These are phyloP conservation scores for Drosophila tristis DNA, from an alignment of 1,140 invertebrate species.

Conservation along the genomic window DNA sequence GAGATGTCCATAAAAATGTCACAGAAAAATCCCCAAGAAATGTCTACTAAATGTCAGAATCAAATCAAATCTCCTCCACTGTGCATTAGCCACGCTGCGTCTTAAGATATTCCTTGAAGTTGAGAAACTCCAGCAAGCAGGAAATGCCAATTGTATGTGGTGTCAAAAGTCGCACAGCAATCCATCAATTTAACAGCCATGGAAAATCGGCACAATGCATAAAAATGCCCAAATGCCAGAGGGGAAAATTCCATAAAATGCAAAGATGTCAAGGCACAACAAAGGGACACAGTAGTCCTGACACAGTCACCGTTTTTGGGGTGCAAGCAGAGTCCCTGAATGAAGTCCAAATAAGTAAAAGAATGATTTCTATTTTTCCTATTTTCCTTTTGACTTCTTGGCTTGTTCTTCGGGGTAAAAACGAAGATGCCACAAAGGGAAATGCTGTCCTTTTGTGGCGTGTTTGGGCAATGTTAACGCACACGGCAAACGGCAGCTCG, in stretches of 20 bases:
- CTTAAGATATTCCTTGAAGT: slow-evolving; percentile 40
- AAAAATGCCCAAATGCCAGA: slow-evolving; percentile 40
- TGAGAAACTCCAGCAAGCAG: slow-evolving; percentile 26
- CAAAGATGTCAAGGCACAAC: slow-evolving; percentile 50
- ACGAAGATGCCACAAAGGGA: slow-evolving; percentile 38
- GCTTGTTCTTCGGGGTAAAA: slow-evolving; percentile 34
- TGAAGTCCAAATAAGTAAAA: slow-evolving; percentile 39
- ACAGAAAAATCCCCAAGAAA: slow-evolving; percentile 30
- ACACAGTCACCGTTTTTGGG: slow-evolving; percentile 22
- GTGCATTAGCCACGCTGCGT: slow-evolving; percentile 53
- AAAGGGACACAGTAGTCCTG: slow-evolving; percentile 57
- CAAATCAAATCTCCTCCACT: slow-evolving; percentile 14
- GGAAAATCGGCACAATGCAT: slow-evolving; percentile 65
- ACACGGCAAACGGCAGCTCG: slow-evolving; percentile 19
- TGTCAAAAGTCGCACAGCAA: slow-evolving; percentile 79
- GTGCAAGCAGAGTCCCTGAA: slow-evolving; percentile 31
- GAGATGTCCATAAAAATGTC: slow-evolving; percentile 45
- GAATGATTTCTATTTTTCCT: slow-evolving; percentile 45
- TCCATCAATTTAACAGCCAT: slow-evolving; percentile 80
- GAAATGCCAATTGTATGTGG: slow-evolving; percentile 67
- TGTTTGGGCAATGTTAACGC: slow-evolving; percentile 76
- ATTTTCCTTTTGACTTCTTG: slow-evolving; percentile 43
- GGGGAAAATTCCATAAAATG: slow-evolving; percentile 71
- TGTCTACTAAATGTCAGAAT: slow-evolving; percentile 41
- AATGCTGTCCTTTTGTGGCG: slow-evolving; percentile 57